These are phyloP conservation scores for Heloderma charlesbogerti DNA, from an alignment of 2,113 vertebrate genomes.

Conservation along the genomic window DNA sequence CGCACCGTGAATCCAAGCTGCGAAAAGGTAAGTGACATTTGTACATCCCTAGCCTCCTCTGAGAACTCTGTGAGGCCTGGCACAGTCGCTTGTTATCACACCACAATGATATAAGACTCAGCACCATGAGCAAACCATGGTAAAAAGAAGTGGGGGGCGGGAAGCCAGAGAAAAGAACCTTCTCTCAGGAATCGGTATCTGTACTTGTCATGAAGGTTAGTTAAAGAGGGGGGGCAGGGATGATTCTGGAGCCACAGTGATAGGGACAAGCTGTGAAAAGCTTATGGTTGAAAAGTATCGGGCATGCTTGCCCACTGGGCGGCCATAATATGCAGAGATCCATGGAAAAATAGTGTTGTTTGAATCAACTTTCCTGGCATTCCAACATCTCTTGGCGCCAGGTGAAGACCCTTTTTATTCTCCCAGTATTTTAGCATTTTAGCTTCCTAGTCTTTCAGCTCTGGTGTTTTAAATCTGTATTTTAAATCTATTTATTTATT, in stretches of 20 bases:
- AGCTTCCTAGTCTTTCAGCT: too few relatives aligned
- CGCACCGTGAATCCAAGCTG: too few relatives aligned
- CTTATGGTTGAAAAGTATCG: neutral
- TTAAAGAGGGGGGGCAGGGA: neutral
- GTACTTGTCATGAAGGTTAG: neutral
- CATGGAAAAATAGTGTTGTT: neutral
- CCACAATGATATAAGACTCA: conserved; percentile 37
- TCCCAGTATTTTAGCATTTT: too few relatives aligned
- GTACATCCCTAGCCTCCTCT: too few relatives aligned
- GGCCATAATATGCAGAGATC: neutral
- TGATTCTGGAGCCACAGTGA: neutral
- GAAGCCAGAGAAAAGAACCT: conserved; percentile 19
- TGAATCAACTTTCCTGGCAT: neutral
- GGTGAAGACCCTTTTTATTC: too few relatives aligned
- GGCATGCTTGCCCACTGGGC: neutral
- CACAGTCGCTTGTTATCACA: conserved; percentile 41
- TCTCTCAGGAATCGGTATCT: neutral
- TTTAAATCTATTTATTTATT: too few relatives aligned
- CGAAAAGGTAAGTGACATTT: too few relatives aligned
- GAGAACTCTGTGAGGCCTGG: conserved; percentile 52
- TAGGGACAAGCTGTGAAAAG: neutral
- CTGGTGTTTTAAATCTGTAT: too few relatives aligned
- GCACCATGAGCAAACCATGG: neutral
- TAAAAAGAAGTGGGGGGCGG: conserved; percentile 52
- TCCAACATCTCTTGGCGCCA: too few relatives aligned